phyloP scores from a whole-genome alignment of 2,113 vertebrate species.

The Solenodon paradoxus region DNA sequence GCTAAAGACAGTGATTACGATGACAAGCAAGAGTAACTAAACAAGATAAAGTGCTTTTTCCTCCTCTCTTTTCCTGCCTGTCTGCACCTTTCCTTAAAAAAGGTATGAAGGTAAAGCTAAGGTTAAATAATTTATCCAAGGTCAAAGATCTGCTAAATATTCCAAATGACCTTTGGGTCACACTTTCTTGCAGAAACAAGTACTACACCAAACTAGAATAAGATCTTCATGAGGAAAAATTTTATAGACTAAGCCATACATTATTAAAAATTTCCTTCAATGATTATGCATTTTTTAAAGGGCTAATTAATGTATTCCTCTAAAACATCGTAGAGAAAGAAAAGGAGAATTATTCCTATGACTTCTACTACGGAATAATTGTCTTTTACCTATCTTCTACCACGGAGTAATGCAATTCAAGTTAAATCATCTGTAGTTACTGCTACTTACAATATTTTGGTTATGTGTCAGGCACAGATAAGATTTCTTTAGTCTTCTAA shows the following conservation, averaged over 20 bases:
- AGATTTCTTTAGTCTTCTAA: neutral
- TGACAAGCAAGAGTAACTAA: no score
- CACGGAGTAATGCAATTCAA: neutral
- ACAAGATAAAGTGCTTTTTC: no score
- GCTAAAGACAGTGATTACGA: no score
- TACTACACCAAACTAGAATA: neutral
- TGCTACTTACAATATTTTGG: neutral
- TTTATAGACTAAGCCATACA: neutral
- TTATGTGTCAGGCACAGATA: neutral
- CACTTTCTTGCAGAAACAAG: slow-evolving; percentile 31
- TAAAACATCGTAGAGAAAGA: neutral
- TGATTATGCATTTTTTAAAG: neutral
- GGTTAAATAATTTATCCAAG: neutral
- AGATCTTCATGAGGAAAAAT: neutral
- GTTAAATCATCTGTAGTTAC: neutral
- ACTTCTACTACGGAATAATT: neutral
- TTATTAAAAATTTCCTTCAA: neutral
- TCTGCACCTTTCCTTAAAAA: no score
- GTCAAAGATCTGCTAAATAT: neutral
- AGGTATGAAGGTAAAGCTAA: no score
- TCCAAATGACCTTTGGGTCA: neutral
- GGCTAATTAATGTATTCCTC: neutral
- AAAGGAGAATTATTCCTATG: neutral
- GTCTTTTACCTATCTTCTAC: no score
- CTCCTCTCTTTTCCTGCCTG: no score